Evolutionary conservation across 2,888 invertebrate genomes (phyloP), one percentile per base, ranked within the genome.

Genomic region (Dryocosmus kuriphilus): DNA sequence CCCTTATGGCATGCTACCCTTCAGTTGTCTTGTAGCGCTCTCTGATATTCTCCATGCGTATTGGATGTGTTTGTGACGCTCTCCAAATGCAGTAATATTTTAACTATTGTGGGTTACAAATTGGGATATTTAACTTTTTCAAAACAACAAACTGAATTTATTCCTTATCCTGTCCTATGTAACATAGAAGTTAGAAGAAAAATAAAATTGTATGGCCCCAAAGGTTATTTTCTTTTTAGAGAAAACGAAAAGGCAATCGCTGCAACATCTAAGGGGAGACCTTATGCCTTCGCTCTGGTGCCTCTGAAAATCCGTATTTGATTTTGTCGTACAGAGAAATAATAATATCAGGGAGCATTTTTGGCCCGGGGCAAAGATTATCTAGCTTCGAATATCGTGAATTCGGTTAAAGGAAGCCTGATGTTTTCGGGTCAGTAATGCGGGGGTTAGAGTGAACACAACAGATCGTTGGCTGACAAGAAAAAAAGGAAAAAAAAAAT

Each of bases 361-460:
- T 35, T 38, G 38, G 14, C 35, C 19, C 32, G 11, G 7, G 24
- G 32, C 32, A 2, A 38, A 35, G 32, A 24, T 14, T 71, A 71
- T 38, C 32, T 71, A 32, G 41, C 41, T 22, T 5, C 32, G 62
- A 16, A 27, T 22, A 14, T 30, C 32, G n/a, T 62, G 27, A 30
- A 19, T 62, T 62, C 16, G 22, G 32, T 62, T 32, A 14, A 27
- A 22, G 62, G 62, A 62, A 62, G 62, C 62, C 7, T 62, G 32
- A 35, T 61, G 38, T 51, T 81, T 75, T 62, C 81, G 57, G 67
- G 41, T 65, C 75, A 74, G 62, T 80, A 75, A 75, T 55, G 60
- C 74, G 77, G 77, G 75, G 77, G 46, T 19, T 6, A 19, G 19
- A 51, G 38, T 38, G 3, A 51, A 51, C 16, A 51, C 46, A 51